These are phyloP conservation scores for Thamnophis elegans DNA, from an alignment of 2,797 vertebrate species.

Conservation along the genomic window DNA sequence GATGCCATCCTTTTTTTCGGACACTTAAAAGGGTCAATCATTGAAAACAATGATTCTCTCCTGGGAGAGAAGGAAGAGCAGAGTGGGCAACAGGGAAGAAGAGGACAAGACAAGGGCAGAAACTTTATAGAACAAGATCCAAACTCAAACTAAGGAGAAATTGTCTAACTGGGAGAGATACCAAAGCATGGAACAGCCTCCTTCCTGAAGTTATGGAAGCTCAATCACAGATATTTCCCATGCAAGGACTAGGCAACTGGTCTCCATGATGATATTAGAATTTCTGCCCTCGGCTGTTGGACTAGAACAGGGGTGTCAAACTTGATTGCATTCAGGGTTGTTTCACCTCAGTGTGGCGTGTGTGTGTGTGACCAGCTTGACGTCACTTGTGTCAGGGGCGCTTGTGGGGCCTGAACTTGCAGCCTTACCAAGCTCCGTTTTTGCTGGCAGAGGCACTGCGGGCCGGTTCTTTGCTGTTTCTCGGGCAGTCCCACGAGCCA, in stretches of 20 bases:
- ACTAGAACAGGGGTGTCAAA: background rate
- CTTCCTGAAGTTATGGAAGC: background rate
- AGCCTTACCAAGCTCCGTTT: too few species aligned
- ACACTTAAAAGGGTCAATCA: background rate
- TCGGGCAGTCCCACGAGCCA: too few species aligned
- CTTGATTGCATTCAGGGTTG: too few species aligned
- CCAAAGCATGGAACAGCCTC: background rate
- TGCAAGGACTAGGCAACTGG: background rate
- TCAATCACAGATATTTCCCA: background rate
- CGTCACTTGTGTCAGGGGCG: too few species aligned
- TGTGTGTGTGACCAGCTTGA: too few species aligned
- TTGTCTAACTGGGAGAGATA: background rate
- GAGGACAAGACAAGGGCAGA: background rate
- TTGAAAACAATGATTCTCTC: background rate
- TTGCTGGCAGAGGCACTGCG: too few species aligned
- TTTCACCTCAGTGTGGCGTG: too few species aligned
- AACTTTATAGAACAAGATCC: background rate
- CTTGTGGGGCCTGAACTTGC: too few species aligned
- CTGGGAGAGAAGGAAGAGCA: background rate
- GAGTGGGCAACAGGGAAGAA: background rate
- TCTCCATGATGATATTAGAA: background rate
- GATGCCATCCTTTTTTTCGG: background rate
- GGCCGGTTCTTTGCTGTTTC: too few species aligned
- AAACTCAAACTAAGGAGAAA: background rate
- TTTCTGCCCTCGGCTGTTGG: background rate